Evolutionary conservation across 2,113 vertebrate genomes (phyloP), one percentile per base, ranked within the genome.

Genomic region (Chunga burmeisteri): DNA sequence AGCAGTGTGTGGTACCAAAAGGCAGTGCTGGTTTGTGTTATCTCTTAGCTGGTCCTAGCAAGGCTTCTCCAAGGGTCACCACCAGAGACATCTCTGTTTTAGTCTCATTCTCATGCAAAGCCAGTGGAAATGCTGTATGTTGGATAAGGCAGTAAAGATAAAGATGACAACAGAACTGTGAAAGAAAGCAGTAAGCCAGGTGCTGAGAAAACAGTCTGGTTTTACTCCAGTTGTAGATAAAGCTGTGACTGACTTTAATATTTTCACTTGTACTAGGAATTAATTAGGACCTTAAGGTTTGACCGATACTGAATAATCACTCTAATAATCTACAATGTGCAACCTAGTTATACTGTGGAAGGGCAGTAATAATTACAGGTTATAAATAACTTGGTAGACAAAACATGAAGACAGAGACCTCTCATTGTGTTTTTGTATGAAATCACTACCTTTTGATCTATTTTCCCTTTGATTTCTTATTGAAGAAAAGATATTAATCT

Each of bases 331-430:
- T 88, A 70, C 63, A 77, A 0, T 49, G 15, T 66, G 29, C 42
- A 63, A 66, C 22, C 17, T 70, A 55, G 67, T 86, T 86, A 55
- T 58, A 47, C 44, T 20, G 13, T 72, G 42, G 70, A 89, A 71
- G 52, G 44, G 61, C 61, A 93, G 44, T 65, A 77, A 78, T 89
- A 91, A 84, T 78, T 89, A 67, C 47, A 59, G n/a, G 78, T 74
- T 87, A 94, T 95, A 96, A 96, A 93, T 95, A 95, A 93, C 87
- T 79, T 72, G 47, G 47, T 32, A 67, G 65, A 94, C 68, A 56
- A 96, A 94, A 38, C 65, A 55, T 55, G 65, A 87, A 84, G 68
- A 74, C 77, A 59, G 56, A 84, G n/a, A 67, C 47, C 32, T 67
- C 52, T 91, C 56, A 70, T 81, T 94, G 93, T 95, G 52, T 13